Percentiles rank a stretch among this genome's conserved stretches.
Conservation (phyloP, 2,888 invertebrate genomes). For the Escarpia spicata region DNA sequence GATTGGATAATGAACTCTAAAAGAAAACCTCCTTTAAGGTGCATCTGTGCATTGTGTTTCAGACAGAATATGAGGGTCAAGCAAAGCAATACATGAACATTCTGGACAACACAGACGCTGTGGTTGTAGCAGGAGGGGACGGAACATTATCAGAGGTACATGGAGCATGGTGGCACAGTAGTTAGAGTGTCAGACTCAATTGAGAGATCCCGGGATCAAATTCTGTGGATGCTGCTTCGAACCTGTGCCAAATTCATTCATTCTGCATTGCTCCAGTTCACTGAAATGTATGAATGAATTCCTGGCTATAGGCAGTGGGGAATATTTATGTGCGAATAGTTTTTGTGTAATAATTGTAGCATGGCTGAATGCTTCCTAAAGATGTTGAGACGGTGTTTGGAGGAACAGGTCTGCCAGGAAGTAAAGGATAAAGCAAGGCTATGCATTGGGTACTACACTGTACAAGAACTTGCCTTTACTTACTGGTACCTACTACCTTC, state of each 20-base stretch:
- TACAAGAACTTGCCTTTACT: no score
- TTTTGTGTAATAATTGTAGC: no score
- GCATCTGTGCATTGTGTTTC: constrained; percentile 65
- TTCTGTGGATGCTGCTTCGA: not conserved
- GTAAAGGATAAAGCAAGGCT: no score
- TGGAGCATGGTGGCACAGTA: not conserved
- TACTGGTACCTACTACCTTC: no score
- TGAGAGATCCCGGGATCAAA: constrained; percentile 74
- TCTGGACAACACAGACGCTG: constrained; percentile 81
- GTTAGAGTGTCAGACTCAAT: constrained; percentile 77
- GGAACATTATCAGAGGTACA: constrained; percentile 88
- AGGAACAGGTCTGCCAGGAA: not conserved
- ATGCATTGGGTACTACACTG: no score
- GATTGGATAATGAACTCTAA: not conserved
- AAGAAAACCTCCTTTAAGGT: not conserved
- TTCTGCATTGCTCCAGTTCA: no score
- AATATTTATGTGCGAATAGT: no score
- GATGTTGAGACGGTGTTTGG: no score
- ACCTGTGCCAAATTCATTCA: no score
- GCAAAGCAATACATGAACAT: constrained; percentile 83
- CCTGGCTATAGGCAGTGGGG: no score
- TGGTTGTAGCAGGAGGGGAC: constrained; percentile 94
- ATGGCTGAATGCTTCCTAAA: no score
- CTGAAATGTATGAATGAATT: no score
- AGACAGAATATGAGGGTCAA: constrained; percentile 89